These are phyloP conservation scores for Nipponia nippon DNA, from an alignment of 2,113 vertebrate species.

Conservation along the genomic window DNA sequence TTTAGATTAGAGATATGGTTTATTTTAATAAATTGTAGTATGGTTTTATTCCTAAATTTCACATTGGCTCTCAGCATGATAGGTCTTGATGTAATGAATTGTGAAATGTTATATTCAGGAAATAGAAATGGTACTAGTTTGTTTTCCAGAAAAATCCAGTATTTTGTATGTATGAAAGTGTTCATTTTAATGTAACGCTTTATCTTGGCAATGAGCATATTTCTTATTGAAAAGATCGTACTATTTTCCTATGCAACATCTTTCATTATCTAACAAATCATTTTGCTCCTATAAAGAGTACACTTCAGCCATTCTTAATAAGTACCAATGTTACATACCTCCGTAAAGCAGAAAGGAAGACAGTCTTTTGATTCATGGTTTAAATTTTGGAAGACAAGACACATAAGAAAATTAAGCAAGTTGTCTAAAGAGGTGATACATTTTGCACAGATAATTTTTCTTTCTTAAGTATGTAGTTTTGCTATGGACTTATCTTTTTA, in stretches of 20 bases:
- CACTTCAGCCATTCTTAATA: neutral
- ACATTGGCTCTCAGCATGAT: neutral
- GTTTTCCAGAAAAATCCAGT: neutral
- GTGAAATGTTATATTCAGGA: neutral
- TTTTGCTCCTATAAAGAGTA: neutral
- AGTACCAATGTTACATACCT: neutral
- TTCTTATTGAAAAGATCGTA: neutral
- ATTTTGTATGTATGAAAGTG: neutral
- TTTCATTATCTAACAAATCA: neutral
- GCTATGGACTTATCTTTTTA: accelerated
- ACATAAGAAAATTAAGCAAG: neutral
- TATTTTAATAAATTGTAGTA: neutral
- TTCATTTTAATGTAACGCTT: neutral
- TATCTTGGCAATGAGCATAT: neutral
- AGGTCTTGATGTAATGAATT: neutral
- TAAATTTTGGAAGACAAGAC: neutral
- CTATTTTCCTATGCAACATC: neutral
- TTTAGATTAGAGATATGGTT: neutral
- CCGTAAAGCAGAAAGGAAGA: neutral
- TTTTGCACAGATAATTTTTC: neutral
- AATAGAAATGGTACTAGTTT: neutral
- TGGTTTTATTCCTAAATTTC: neutral
- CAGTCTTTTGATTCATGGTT: neutral
- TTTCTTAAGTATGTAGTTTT: neutral
- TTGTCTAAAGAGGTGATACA: neutral